phyloP scores from a whole-genome alignment of 2,113 vertebrate genomes.

The Pituophis catenifer region DNA sequence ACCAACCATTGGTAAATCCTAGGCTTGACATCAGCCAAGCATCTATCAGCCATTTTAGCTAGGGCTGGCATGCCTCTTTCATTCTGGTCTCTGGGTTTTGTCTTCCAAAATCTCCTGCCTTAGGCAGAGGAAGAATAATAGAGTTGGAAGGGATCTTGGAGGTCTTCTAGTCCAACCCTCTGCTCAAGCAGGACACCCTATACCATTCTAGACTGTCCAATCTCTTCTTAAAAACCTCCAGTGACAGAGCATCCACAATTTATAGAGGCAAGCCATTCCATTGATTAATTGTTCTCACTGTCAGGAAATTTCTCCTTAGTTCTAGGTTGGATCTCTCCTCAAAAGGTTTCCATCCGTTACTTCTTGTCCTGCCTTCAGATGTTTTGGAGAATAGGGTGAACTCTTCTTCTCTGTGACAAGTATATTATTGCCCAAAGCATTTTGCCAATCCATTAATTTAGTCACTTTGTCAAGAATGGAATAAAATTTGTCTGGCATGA shows the following conservation, averaged over 20 bases:
- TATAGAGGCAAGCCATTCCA: not conserved
- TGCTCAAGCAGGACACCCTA: not conserved
- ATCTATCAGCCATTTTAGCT: not conserved
- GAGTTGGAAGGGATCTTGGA: not conserved
- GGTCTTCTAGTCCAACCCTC: not conserved
- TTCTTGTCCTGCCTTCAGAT: not conserved
- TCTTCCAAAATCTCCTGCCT: not conserved
- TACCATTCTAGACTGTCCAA: not conserved
- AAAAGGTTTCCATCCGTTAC: not conserved
- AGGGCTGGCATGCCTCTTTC: not conserved
- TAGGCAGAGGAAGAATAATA: not conserved
- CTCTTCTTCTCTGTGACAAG: no score
- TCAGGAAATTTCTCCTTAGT: not conserved
- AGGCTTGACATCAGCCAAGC: not conserved
- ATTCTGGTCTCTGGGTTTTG: not conserved
- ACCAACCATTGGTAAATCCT: not conserved
- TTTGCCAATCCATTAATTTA: not conserved
- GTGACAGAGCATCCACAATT: not conserved
- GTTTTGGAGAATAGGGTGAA: not conserved
- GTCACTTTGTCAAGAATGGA: not conserved
- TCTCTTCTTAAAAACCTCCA: not conserved
- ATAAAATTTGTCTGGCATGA: not conserved
- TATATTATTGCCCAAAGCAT: not conserved
- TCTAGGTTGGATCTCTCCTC: not conserved
- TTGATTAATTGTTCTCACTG: not conserved